Conservation (phyloP, 2,113 vertebrate species). For the Syngnathus scovelli region DNA sequence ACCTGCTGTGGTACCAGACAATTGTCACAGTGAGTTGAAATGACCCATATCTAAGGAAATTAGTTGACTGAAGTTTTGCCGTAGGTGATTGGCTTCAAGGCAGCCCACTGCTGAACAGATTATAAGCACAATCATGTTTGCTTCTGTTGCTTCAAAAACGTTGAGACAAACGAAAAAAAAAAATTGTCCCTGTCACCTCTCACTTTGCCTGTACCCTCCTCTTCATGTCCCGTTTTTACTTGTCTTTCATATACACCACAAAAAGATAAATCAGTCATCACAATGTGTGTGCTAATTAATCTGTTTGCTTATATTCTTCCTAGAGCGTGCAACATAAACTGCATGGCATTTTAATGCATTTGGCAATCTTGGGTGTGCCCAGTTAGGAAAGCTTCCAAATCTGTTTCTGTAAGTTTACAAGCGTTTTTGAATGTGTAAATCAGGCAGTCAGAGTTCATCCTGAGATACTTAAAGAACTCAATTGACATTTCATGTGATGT, state of each 20-base stretch:
- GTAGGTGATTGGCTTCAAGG: no score
- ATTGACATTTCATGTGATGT: neutral
- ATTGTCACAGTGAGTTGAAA: no score
- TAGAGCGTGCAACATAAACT: neutral
- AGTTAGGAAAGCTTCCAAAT: neutral
- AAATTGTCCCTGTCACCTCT: neutral
- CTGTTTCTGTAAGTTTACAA: neutral
- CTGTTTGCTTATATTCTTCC: neutral
- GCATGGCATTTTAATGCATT: neutral
- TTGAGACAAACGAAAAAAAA: neutral
- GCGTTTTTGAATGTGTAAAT: no score
- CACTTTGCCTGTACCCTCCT: neutral
- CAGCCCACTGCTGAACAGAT: no score
- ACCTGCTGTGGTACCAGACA: no score
- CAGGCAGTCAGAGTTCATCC: no score
- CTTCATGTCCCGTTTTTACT: neutral
- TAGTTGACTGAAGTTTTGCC: no score
- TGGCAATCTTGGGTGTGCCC: neutral
- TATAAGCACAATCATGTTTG: no score
- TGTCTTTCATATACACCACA: neutral
- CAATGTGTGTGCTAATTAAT: neutral
- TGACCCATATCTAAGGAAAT: no score
- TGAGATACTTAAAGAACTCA: no score
- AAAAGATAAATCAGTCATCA: neutral
- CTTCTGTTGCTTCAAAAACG: no score